Conservation (phyloP, 37 sponge, comb jelly and placozoan genomes). For the Oopsacas minuta region DNA sequence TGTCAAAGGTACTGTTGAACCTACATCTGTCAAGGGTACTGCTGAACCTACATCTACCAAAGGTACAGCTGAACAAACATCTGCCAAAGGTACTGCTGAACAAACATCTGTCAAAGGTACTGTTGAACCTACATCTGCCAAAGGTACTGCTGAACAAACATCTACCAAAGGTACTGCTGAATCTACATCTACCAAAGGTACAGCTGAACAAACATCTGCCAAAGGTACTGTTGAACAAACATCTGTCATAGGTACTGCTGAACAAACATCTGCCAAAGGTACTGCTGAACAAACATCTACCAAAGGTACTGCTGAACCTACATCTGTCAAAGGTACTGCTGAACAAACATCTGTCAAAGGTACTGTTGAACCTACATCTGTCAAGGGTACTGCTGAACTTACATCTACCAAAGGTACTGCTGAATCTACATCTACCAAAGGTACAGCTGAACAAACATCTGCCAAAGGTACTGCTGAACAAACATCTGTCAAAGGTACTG, state of each 20-base stretch:
- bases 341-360: not conserved
- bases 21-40: not conserved
- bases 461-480: not conserved
- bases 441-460: not conserved
- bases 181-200: not conserved
- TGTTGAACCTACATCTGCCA: not conserved
- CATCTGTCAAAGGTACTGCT: not conserved
- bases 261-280: not conserved
- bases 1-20: not conserved
- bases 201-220: not conserved
- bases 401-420: not conserved
- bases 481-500: not conserved
- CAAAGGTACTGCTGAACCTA: not conserved
- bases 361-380: not conserved
- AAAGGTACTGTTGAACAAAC: not conserved
- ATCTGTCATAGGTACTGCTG: not conserved
- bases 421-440: not conserved
- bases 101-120: not conserved
- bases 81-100: not conserved
- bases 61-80: too few species aligned
- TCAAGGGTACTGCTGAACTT: not conserved
- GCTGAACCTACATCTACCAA: not conserved
- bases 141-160: not conserved
- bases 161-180: not conserved
- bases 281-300: not conserved